Conservation (phyloP, 1,140 invertebrate species). For the Eumaeus atala region DNA sequence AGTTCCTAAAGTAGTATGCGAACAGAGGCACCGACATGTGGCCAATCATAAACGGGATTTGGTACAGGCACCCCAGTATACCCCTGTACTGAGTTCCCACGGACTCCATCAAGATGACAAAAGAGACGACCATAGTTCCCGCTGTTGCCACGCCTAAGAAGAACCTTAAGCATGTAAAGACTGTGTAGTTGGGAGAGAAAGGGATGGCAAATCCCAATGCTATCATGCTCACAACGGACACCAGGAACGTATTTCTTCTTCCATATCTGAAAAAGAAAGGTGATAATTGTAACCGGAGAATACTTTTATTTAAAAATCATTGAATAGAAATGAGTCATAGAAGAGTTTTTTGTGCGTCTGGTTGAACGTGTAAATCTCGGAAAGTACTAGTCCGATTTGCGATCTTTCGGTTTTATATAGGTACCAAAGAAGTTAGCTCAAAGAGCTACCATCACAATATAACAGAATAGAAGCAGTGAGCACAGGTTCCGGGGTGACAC, state of each 20-base stretch:
- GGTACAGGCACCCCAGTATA: slow-evolving; percentile 65
- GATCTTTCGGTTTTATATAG: too few relatives aligned
- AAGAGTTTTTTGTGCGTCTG: too few relatives aligned
- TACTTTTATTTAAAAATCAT: too few relatives aligned
- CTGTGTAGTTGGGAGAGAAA: slow-evolving; percentile 75
- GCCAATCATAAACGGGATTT: slow-evolving; percentile 73
- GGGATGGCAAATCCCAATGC: slow-evolving; percentile 75
- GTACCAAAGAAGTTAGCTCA: too few relatives aligned
- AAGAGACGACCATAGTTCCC: slow-evolving; percentile 78
- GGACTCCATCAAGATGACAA: slow-evolving; percentile 73
- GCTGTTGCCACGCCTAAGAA: slow-evolving; percentile 75
- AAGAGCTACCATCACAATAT: too few relatives aligned
- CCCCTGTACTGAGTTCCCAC: slow-evolving; percentile 50
- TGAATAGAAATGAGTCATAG: too few relatives aligned
- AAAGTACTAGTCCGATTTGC: too few relatives aligned
- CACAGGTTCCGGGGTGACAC: too few relatives aligned
- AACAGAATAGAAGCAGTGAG: too few relatives aligned
- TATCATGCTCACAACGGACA: slow-evolving; percentile 74
- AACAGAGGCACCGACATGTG: slow-evolving; percentile 75
- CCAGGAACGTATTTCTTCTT: slow-evolving; percentile 75
- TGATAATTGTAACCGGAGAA: too few relatives aligned
- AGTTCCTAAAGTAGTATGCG: slow-evolving; percentile 76
- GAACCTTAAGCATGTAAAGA: slow-evolving; percentile 77
- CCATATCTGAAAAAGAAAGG: slow-evolving; percentile 71
- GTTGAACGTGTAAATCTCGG: too few relatives aligned